Conservation (phyloP, 2,888 invertebrate genomes). For the Bombylius discolor region DNA sequence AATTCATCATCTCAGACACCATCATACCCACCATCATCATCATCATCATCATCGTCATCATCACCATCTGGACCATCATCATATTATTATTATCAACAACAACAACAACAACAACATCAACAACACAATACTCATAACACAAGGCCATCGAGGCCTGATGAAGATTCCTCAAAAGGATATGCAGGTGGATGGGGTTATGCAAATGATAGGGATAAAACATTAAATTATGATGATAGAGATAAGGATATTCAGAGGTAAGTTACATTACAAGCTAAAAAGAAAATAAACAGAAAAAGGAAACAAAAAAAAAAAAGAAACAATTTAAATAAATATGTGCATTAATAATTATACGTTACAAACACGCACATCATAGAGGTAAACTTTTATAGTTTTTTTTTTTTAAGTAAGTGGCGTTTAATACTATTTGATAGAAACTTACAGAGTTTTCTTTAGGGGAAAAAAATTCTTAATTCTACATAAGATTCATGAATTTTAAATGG, state of each 20-base stretch:
- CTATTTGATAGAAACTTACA: no score
- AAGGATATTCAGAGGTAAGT: slow-evolving; percentile 28
- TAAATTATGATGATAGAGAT: slow-evolving; percentile 17
- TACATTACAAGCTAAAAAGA: slow-evolving; percentile 14
- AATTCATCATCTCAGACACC: slow-evolving; percentile 12
- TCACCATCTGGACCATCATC: slow-evolving; percentile 8
- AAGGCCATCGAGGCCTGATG: slow-evolving; percentile 4
- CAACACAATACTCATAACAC: slow-evolving; percentile 18
- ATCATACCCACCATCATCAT: slow-evolving; percentile 12
- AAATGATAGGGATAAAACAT: slow-evolving; percentile 20
- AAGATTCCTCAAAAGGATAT: slow-evolving; percentile 15
- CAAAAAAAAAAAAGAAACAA: no score
- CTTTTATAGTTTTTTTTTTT: no score
- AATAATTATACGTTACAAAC: no score
- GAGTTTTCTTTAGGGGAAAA: no score
- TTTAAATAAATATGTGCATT: no score
- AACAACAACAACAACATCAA: slow-evolving; percentile 16
- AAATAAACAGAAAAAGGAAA: not conserved
- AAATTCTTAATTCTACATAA: no score
- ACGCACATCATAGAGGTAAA: no score
- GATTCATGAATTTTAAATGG: no score
- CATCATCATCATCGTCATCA: slow-evolving; percentile 9
- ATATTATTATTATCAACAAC: slow-evolving; percentile 7
- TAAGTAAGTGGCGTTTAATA: no score
- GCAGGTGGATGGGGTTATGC: slow-evolving; percentile 19